These are phyloP conservation scores for Drymodes brunneopygia DNA, from an alignment of 2,113 vertebrate genomes.

Conservation along the genomic window DNA sequence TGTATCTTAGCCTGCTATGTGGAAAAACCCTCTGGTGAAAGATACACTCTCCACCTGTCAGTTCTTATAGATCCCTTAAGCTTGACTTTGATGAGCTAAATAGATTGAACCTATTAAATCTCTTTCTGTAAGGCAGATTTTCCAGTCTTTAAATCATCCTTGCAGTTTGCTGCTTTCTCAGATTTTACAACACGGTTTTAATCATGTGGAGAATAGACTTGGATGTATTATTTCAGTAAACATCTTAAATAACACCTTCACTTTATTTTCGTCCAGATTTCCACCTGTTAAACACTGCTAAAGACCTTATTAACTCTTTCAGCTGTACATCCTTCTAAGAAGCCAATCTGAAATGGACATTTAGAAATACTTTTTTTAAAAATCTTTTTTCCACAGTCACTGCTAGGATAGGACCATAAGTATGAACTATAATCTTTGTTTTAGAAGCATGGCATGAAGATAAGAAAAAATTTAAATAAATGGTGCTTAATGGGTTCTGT, in stretches of 20 bases:
- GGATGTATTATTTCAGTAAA: background rate
- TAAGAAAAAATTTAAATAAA: background rate
- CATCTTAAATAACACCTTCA: background rate
- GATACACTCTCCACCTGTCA: background rate
- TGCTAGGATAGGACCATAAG: background rate
- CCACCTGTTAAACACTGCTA: background rate
- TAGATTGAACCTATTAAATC: background rate
- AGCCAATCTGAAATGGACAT: background rate
- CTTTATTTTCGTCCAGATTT: background rate
- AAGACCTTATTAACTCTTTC: background rate
- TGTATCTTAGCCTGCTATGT: background rate
- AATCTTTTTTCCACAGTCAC: background rate
- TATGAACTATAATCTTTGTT: background rate
- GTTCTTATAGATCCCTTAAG: background rate
- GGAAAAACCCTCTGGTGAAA: background rate
- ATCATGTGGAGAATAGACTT: background rate
- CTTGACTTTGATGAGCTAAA: constrained; percentile 38
- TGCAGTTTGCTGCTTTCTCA: background rate
- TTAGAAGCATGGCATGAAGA: background rate
- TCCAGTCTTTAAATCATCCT: background rate
- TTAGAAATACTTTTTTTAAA: background rate
- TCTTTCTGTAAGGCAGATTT: constrained; percentile 12
- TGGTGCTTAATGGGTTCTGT: background rate
- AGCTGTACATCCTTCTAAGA: background rate
- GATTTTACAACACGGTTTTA: background rate